phyloP scores from a whole-genome alignment of 2,888 invertebrate species.

The Leptopilina syphax region DNA sequence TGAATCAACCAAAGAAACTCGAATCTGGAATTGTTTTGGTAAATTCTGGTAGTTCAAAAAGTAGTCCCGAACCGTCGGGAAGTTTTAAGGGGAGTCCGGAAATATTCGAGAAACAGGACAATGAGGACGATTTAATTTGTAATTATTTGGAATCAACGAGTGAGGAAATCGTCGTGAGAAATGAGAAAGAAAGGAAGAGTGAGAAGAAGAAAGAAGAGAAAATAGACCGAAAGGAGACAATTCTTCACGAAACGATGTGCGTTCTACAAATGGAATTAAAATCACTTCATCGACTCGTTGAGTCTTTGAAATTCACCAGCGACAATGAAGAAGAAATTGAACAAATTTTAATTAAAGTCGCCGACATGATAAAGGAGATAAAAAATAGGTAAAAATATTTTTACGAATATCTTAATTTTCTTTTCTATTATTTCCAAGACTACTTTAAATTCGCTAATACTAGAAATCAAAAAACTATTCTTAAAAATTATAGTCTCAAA shows the following conservation, averaged over 20 bases:
- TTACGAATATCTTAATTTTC: too few relatives aligned
- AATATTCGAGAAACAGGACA: background rate
- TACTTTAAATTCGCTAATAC: too few relatives aligned
- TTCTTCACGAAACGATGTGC: conserved; percentile 51
- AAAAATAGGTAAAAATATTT: conserved; percentile 18
- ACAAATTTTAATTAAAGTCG: conserved; percentile 59
- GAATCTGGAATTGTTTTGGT: conserved; percentile 74
- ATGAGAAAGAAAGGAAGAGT: conserved; percentile 25
- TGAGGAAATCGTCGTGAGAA: conserved; percentile 24
- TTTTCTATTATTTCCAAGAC: too few relatives aligned
- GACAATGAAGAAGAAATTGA: conserved; percentile 58
- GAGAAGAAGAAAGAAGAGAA: conserved; percentile 30
- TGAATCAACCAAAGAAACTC: conserved; percentile 64
- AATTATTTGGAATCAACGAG: background rate
- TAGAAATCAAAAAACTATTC: too few relatives aligned
- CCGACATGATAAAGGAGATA: conserved; percentile 60
- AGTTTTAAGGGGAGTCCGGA: conserved; percentile 49
- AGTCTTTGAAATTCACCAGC: conserved; percentile 56
- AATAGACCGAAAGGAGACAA: background rate
- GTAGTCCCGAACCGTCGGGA: conserved; percentile 45
- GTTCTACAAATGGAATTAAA: conserved; percentile 63
- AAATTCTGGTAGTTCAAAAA: conserved; percentile 62
- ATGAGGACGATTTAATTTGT: background rate
- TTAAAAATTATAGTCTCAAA: too few relatives aligned
- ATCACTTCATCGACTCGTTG: conserved; percentile 60